These are phyloP conservation scores for Otolemur garnettii DNA, from an alignment of 2,113 vertebrate genomes.

Conservation along the genomic window DNA sequence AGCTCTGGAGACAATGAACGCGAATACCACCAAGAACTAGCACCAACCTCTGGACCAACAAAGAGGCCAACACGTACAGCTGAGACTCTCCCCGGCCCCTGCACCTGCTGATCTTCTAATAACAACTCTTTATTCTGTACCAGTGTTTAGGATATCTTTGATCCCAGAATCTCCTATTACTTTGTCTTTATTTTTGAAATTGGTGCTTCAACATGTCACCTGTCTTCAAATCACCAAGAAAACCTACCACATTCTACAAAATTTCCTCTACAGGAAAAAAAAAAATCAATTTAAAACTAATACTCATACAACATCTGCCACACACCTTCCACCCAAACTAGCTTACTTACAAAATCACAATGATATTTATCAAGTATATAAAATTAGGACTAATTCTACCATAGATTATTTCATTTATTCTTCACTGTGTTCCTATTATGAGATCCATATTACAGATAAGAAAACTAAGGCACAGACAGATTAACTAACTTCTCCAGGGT, in stretches of 20 bases:
- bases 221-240: neutral
- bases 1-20: neutral
- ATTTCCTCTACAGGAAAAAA: neutral
- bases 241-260: neutral
- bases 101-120: fast-evolving
- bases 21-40: neutral
- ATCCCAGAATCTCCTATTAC: neutral
- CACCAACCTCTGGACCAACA: neutral
- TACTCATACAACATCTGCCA: too few relatives aligned
- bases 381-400: neutral
- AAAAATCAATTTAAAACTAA: neutral
- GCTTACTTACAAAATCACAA: neutral
- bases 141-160: neutral
- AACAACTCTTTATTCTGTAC: neutral
- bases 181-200: neutral
- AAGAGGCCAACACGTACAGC: fast-evolving
- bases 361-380: neutral
- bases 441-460: neutral
- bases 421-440: neutral
- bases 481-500: neutral
- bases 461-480: neutral
- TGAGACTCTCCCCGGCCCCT: too few relatives aligned
- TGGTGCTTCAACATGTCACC: neutral
- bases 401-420: neutral
- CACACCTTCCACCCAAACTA: too few relatives aligned